Evolutionary conservation across 2,797 vertebrate species (phyloP), one percentile per base, ranked within the genome.

Genomic region (Gallinago nigripennis): DNA sequence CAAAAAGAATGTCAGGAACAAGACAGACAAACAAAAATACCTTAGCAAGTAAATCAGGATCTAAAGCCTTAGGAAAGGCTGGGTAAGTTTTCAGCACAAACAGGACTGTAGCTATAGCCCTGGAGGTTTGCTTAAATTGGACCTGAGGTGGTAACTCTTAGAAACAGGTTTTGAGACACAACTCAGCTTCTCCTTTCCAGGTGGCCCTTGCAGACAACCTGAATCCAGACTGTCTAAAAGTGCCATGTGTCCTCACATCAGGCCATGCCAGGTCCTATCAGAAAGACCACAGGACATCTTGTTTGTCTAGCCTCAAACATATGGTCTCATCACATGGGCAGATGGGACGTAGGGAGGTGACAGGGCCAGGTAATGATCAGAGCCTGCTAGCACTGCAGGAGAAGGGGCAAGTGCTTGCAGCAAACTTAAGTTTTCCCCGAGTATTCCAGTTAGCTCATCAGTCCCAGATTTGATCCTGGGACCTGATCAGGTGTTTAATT

Each of bases 1-100:
- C 50, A 79, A 83, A 50, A 84, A 79, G 70, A 41, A 84, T 61
- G 46, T 18, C 50, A 86, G 25, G 72, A 86, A 61, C 16, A 51
- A 83, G 77, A 89, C 46, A 92, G 75, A 71, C 35, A 86, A 81
- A 95, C 13, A 80, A 88, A 94, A 86, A 48, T 70, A 84, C 37
- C 45, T 57, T 51, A 68, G 28, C 27, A 81, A 70, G 64, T 11
- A 80, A 53, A 60, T 73, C 87, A 80, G 63, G 68, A 53, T 58
- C 53, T 43, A 57, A 80, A 90, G 56, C 63, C 41, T 72, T 76
- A 41, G 53, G 61, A 94, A 90, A 82, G 31, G 50, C 57, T 83
- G 37, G 8, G 3, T 53, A 54, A 39, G n/a, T 53, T 83, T 89
- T 72, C 63, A 91, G 46, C 27, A 78, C 66, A 61, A 78, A 41